These are phyloP conservation scores for Paragorgia papillata DNA, from an alignment of 92 coral and sea anemone species.

Conservation along the genomic window DNA sequence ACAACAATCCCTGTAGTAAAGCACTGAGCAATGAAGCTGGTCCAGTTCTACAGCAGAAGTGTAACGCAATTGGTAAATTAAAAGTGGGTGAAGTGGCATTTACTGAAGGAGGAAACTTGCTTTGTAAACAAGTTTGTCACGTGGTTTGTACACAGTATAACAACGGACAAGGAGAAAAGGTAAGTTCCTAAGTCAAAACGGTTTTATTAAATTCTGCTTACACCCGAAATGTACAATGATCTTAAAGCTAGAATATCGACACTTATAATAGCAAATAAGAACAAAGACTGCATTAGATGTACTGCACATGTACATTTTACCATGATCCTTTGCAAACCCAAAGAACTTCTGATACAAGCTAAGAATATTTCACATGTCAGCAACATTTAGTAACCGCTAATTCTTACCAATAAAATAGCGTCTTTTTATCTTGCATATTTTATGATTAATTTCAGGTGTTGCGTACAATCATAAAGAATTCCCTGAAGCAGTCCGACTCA, in stretches of 20 bases:
- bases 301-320: no score
- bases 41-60: conserved; percentile 61
- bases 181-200: background rate
- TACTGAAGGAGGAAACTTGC: conserved; percentile 57
- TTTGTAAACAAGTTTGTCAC: conserved; percentile 61
- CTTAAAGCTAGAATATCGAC: no score
- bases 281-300: no score
- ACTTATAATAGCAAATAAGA: no score
- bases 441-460: background rate
- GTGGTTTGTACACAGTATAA: conserved; percentile 51
- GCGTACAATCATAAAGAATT: conserved; percentile 16
- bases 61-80: conserved; percentile 50
- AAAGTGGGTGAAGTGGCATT: conserved; percentile 58
- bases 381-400: no score
- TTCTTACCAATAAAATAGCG: no score
- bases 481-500: conserved; percentile 1
- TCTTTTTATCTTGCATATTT: no score
- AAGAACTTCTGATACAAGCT: no score
- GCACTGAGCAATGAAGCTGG: conserved; percentile 69
- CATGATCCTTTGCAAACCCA: no score
- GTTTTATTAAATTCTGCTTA: background rate
- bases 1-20: conserved; percentile 59
- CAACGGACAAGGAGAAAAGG: conserved; percentile 54
- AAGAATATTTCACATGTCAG: no score
- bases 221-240: no score